Base-by-base conservation (phyloP, 2,797 vertebrate genomes). In the Arnoldichthys spilopterus region DNA sequence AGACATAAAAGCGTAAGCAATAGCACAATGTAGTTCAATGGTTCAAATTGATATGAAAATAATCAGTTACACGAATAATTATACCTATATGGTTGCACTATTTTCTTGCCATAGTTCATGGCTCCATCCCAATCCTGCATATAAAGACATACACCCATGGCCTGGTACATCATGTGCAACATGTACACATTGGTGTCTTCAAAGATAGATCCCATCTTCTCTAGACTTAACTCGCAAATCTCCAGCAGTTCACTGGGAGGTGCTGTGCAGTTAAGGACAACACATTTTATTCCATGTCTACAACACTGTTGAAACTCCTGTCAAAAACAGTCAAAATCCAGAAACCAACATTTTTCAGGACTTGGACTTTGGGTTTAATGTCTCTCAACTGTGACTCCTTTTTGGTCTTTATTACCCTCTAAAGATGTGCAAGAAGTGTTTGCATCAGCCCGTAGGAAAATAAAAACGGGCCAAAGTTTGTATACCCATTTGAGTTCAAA, bases 131-230 rank as follows among this genome's bases (percentile, higher is more conserved):
- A 99, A 89, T 99, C 97, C 87, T 99, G 97, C 94, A 96, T 93
- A 12, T 98, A 98, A n/a, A 99, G 93, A 83, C 97, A 99, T 72
- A 99, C 96, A 0, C 98, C 98, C 98, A 99, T 99, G 81, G 98
- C 95, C 86, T 99, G 98, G 90, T 99, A 99, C 96, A 97, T 98
- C 98, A 99, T 99, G 87, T 99, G 98, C 77, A 99, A 85, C 96
- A 99, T 96, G 87, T 99, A 99, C 77, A 99, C 96, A 3, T 99
- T 99, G 56, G 95, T 97, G 75, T 97, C 97, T 28, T 93, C 95
- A 78, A 99, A 99, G 83, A 98, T 90, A 0, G 94, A 82, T 74
- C 95, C 94, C 98, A 99, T 98, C 92, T 98, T 98, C 86, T 98
- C 97, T 90, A 95, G 92, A 85, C 97, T 98, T 47, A 98, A 92